Conservation (phyloP, 2,797 vertebrate genomes). For the Miichthys miiuy region DNA sequence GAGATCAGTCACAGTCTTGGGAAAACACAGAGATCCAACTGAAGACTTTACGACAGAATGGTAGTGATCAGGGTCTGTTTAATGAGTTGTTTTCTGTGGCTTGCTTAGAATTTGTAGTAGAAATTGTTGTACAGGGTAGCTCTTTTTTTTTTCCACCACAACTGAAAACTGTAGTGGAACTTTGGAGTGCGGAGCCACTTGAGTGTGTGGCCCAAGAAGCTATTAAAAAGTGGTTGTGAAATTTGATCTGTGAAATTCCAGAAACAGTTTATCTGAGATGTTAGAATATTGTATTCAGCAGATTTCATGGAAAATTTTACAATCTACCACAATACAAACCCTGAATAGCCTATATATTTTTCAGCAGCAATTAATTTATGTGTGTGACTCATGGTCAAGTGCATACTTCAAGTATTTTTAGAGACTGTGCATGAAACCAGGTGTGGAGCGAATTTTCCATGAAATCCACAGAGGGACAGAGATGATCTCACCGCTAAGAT, state of each 20-base stretch:
- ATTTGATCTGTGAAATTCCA: background rate
- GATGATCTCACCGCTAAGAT: constrained; percentile 47
- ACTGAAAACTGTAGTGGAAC: background rate
- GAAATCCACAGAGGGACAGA: constrained; percentile 35
- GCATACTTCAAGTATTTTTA: constrained; percentile 54
- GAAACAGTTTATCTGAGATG: background rate
- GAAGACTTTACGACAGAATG: constrained; percentile 48
- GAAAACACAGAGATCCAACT: constrained; percentile 60
- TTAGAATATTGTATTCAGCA: background rate
- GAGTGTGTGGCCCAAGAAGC: background rate
- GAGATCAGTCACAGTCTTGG: constrained; percentile 65
- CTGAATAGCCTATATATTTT: constrained; percentile 12
- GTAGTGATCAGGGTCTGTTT: constrained; percentile 22
- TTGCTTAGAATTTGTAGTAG: constrained; percentile 3
- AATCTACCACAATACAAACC: background rate
- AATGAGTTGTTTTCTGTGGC: constrained; percentile 9
- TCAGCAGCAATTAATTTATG: constrained; percentile 29
- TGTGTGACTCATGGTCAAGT: constrained; percentile 47
- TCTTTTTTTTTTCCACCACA: constrained; percentile 3
- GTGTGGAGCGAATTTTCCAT: constrained; percentile 53
- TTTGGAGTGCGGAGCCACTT: background rate
- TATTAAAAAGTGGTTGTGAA: background rate
- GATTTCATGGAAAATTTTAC: background rate
- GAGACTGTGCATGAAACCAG: constrained; percentile 49
- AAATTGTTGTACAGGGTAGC: background rate